Percentiles rank a stretch among this genome's conserved stretches.
Conservation (phyloP, 37 sponge, comb jelly and placozoan genomes). For the Halichondria panicea region DNA sequence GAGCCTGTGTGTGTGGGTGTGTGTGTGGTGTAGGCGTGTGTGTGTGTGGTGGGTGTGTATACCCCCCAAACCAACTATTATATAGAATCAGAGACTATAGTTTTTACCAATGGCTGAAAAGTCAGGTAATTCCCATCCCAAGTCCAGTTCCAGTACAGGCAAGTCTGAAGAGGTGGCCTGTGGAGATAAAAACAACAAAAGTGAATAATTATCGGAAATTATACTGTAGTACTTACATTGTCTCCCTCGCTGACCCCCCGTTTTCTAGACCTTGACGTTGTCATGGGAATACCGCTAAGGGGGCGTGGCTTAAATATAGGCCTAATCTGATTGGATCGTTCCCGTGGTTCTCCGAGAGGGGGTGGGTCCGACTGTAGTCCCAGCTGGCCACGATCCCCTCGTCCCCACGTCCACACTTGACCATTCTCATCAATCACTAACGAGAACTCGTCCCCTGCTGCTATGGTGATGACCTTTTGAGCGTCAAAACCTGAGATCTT, state of each 20-base stretch:
- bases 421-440: conserved; percentile 67
- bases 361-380: neutral
- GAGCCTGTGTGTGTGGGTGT: conserved; percentile 7
- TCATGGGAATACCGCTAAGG: neutral
- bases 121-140: conserved; percentile 72
- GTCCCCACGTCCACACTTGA: conserved; percentile 74
- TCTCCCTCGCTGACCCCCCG: no score
- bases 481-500: conserved; percentile 25
- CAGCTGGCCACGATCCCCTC: conserved; percentile 73
- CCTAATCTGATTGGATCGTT: no score
- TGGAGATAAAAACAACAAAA: neutral
- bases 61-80: no score
- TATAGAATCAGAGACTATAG: no score
- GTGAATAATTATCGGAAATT: neutral
- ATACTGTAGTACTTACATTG: no score
- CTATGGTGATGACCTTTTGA: conserved; percentile 34
- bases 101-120: conserved; percentile 61
- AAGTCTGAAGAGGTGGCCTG: conserved; percentile 9
- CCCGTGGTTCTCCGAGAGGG: neutral
- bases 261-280: no score
- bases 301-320: conserved; percentile 6
- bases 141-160: conserved; percentile 26
- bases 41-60: neutral
- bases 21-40: neutral
- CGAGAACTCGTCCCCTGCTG: conserved; percentile 81